Base-by-base conservation (phyloP, 2,113 vertebrate genomes). In the Sylvia atricapilla region DNA sequence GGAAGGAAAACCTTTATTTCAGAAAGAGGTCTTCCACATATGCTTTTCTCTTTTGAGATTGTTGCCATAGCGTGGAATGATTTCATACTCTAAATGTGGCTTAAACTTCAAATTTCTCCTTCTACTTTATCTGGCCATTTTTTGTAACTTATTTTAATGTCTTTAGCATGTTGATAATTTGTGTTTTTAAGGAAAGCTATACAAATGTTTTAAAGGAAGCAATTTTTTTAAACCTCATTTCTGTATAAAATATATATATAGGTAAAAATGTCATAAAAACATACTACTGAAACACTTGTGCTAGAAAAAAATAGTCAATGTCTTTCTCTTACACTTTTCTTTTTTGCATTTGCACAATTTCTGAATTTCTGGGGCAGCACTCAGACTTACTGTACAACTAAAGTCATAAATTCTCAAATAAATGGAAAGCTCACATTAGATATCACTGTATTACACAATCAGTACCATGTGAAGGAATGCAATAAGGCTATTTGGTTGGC, bases 401-500 rank as follows among this genome's bases (percentile, higher is more conserved):
- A 86, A 87, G 31, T 41, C 16, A 41, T 43, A 31, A 91, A 75
- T 33, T 66, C 46, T 60, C 24, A 53, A 53, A 56, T n/a, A 84
- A 50, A 90, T 60, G 28, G 55, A 35, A 95, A 93, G 70, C 14
- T 90, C n/a, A 12, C 46, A 5, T 62, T 67, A 92, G 55, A 5
- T 82, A 64, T 94, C 77, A 76, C 6, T 47, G 41, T 60, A 70
- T 68, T 70, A 70, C 60, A 58, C 20, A 63, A 27, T 17, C 6
- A 2, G 11, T 63, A 27, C 49, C 22, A 33, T 73, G 33, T 66
- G 83, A 87, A 91, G 77, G 56, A 85, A 94, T 70, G 10, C 59
- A 87, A 81, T 69, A 93, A 94, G 16, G 28, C 39, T 84, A 37
- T 83, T 82, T 82, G 30, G 47, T 73, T 95, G 90, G 94, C 67